Base-by-base conservation (phyloP, 2,113 vertebrate genomes). In the Hoplias malabaricus region DNA sequence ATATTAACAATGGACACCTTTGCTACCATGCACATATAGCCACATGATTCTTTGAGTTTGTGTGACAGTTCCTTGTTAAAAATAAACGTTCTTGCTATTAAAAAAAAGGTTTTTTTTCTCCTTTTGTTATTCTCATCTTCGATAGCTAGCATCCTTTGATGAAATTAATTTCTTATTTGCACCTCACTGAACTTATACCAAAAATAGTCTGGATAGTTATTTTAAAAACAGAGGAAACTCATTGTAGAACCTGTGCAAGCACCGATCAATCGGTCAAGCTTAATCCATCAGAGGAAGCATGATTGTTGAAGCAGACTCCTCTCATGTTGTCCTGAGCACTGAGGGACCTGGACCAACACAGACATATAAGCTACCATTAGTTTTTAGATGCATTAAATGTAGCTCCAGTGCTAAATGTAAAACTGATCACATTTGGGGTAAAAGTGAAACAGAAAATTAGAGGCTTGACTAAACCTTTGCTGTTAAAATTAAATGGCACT, bases 191-290 rank as follows among this genome's bases (percentile, higher is more conserved):
- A 96, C 94, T 93, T 93, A 95, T 94, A 94, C 93, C 93, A 95
- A 96, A 95, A 96, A 97, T 95, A 95, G 93, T 96, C 92, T 95
- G 90, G 92, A 93, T 94, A 93, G 93, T 94, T 95, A 93, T 95
- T 90, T 95, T 94, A 94, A 93, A 93, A 96, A 95, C 93, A 93
- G 92, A 91, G 91, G 94, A 92, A 94, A 82, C 84, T 87, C 75
- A 85, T 90, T 94, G 94, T 94, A 96, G 94, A 95, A 94, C 93
- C 94, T 96, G 94, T 95, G 94, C 95, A 96, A 97, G 95, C 91
- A 92, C 93, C 93, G 94, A 95, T 93, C 92, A 92, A 94, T 95
- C 94, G 92, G 93, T 93, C 93, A 94, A 95, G 93, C 92, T 94
- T 94, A 93, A 94, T 94, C 94, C 93, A 92, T 94, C 93, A 93